phyloP scores from a whole-genome alignment of 2,113 vertebrate species.

The Phalacrocorax carbo region DNA sequence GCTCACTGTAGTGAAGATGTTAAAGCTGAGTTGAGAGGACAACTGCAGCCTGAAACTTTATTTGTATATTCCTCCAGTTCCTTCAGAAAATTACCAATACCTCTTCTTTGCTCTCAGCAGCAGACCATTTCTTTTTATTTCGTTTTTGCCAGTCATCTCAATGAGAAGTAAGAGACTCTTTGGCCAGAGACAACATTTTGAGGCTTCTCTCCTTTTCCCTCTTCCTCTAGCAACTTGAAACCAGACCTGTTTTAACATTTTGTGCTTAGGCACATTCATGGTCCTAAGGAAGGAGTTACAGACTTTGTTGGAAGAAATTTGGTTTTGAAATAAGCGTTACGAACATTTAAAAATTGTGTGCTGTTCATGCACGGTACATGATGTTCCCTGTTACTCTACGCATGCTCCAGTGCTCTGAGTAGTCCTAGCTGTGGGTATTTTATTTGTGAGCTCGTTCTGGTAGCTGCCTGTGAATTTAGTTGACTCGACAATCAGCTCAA shows the following conservation, averaged over 20 bases:
- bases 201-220: conserved; percentile 15
- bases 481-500: conserved; percentile 53
- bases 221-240: conserved; percentile 37
- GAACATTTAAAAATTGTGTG: conserved; percentile 56
- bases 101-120: background rate
- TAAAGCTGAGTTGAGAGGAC: background rate
- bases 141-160: background rate
- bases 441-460: conserved; percentile 64
- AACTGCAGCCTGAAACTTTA: background rate
- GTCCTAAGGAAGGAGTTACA: conserved; percentile 51
- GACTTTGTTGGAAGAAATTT: conserved; percentile 70
- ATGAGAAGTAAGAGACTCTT: background rate
- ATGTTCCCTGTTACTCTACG: conserved; percentile 62
- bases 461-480: conserved; percentile 43
- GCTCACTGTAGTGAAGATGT: background rate
- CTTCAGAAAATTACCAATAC: background rate
- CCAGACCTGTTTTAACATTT: conserved; percentile 49
- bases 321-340: conserved; percentile 62
- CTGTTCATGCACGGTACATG: conserved; percentile 52
- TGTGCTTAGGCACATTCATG: conserved; percentile 31
- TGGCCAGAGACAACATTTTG: conserved; percentile 41
- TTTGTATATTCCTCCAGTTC: background rate
- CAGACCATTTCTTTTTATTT: background rate
- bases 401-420: conserved; percentile 59
- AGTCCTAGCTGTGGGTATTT: conserved; percentile 63